Evolutionary conservation across 2,113 vertebrate species (phyloP).

Genomic region (Potamarius usumacintae): DNA sequence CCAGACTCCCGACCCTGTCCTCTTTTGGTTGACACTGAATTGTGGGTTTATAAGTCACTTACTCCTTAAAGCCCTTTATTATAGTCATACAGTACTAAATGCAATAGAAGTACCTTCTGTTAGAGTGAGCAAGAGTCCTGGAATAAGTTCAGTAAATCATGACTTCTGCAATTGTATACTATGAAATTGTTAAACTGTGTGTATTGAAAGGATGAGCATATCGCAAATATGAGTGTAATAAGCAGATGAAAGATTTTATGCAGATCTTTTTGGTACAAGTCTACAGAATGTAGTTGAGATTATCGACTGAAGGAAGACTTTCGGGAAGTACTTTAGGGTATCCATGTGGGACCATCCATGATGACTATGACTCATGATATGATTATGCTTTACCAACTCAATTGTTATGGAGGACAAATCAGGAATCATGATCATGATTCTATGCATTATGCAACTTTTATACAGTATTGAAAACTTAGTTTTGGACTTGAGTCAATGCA

Average conservation of each 20-base stretch:
- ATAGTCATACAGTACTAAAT: neutral
- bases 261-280: too few species aligned
- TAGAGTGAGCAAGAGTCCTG: neutral
- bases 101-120: neutral
- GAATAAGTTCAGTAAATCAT: neutral
- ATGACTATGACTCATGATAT: neutral
- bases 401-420: neutral
- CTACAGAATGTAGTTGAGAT: neutral
- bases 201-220: neutral
- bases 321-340: neutral
- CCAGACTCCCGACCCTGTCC: neutral
- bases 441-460: neutral
- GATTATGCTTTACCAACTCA: neutral
- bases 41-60: neutral
- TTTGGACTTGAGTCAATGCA: neutral
- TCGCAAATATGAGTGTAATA: neutral
- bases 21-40: neutral
- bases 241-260: neutral
- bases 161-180: too few species aligned
- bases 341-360: neutral
- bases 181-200: too few species aligned
- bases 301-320: neutral
- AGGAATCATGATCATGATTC: neutral
- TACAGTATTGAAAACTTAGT: neutral
- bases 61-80: neutral